These are phyloP conservation scores for Hippoglossus hippoglossus DNA, from an alignment of 2,797 vertebrate species.

Conservation along the genomic window DNA sequence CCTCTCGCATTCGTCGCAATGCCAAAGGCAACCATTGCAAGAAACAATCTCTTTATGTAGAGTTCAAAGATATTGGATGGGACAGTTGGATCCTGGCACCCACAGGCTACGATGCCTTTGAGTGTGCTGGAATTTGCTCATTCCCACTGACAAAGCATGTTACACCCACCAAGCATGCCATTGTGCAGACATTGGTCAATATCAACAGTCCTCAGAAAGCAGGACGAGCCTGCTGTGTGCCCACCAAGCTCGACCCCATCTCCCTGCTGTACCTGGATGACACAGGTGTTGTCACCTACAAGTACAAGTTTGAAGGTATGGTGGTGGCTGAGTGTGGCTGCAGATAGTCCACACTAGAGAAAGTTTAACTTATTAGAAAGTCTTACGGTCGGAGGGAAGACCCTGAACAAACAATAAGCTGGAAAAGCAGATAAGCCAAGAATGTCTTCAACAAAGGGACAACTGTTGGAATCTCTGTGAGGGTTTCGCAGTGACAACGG, in stretches of 20 bases:
- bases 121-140: constrained; percentile 92
- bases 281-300: constrained; percentile 97
- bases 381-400: constrained; percentile 58
- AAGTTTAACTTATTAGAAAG: constrained; percentile 48
- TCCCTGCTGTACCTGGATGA: constrained; percentile 96
- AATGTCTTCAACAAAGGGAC: constrained; percentile 29
- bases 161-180: constrained; percentile 96
- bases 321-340: constrained; percentile 97
- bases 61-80: constrained; percentile 99
- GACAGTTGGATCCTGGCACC: constrained; percentile 98
- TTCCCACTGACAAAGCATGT: constrained; percentile 95
- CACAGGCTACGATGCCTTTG: constrained; percentile 92
- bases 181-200: constrained; percentile 94
- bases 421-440: constrained; percentile 30
- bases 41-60: constrained; percentile 92
- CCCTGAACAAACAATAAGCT: constrained; percentile 35
- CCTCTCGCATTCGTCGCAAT: constrained; percentile 92
- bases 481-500: constrained; percentile 32
- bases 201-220: constrained; percentile 95
- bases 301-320: constrained; percentile 99
- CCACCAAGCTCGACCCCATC: constrained; percentile 97
- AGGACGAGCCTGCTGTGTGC: constrained; percentile 94
- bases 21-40: constrained; percentile 96
- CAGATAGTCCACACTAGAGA: constrained; percentile 86
- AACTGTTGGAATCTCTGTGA: constrained; percentile 30